Conservation (phyloP, 2,888 invertebrate species). For the Diadegma fenestrale region DNA sequence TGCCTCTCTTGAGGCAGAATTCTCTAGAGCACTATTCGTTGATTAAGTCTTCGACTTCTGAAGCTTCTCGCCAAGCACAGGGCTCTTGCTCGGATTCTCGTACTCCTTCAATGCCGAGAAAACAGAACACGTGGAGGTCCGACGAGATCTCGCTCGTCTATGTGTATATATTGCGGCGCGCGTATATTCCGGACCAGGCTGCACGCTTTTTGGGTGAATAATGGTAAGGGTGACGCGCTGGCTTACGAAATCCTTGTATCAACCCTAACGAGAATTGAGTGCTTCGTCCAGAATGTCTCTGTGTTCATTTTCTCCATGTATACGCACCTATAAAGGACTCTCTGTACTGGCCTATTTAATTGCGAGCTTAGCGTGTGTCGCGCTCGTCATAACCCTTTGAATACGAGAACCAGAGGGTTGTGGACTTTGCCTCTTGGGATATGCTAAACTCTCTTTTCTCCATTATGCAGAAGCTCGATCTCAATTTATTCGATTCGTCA, state of each 20-base stretch:
- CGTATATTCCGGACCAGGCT: background rate
- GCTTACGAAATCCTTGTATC: conserved; percentile 57
- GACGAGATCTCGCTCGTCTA: conserved; percentile 7
- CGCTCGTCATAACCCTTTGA: conserved; percentile 79
- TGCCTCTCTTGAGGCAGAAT: conserved; percentile 68
- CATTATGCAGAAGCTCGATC: conserved; percentile 50
- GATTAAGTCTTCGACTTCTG: conserved; percentile 78
- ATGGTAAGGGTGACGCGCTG: conserved; percentile 54
- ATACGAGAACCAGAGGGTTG: conserved; percentile 64
- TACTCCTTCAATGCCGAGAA: conserved; percentile 27
- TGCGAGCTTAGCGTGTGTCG: conserved; percentile 77
- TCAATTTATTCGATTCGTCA: conserved; percentile 75
- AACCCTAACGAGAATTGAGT: conserved; percentile 55
- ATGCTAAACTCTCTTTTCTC: conserved; percentile 34
- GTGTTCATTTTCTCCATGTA: conserved; percentile 7
- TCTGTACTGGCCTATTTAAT: conserved; percentile 72
- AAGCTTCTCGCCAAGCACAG: conserved; percentile 42
- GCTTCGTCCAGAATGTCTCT: background rate
- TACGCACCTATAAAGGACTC: conserved; percentile 15
- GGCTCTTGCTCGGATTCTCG: conserved; percentile 6
- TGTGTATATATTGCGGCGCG: background rate
- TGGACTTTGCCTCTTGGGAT: conserved; percentile 20
- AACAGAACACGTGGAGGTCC: conserved; percentile 38
- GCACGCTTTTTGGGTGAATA: conserved; percentile 60
- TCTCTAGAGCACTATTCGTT: conserved; percentile 81